phyloP scores from a whole-genome alignment of 2,113 vertebrate species.

The Leptobrachium ailaonicum region DNA sequence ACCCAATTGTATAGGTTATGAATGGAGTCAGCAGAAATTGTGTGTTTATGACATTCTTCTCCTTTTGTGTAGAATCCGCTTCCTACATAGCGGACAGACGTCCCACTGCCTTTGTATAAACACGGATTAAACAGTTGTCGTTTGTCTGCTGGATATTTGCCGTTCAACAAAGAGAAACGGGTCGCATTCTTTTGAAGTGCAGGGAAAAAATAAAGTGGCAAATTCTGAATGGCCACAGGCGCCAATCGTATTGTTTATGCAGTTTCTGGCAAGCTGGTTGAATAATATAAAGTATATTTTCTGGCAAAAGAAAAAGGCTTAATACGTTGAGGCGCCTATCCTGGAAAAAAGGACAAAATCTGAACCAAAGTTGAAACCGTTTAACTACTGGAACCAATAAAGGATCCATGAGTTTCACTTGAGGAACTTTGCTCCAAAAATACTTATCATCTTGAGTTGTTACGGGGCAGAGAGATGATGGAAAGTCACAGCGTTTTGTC shows the following conservation, averaged over 20 bases:
- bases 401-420: too few relatives aligned
- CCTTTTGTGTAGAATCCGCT: slow-evolving; percentile 15
- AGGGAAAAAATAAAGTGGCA: background rate
- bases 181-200: slow-evolving; percentile 36
- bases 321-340: too few relatives aligned
- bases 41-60: slow-evolving; percentile 10
- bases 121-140: slow-evolving; percentile 32
- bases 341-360: too few relatives aligned
- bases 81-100: slow-evolving; percentile 33
- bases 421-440: too few relatives aligned
- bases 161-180: background rate
- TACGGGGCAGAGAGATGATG: too few relatives aligned
- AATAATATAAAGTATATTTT: too few relatives aligned
- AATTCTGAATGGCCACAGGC: background rate
- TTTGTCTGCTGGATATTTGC: slow-evolving; percentile 25
- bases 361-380: too few relatives aligned
- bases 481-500: too few relatives aligned
- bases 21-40: background rate
- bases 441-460: too few relatives aligned
- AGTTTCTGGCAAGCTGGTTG: background rate
- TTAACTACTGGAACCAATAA: too few relatives aligned
- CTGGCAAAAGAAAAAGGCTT: too few relatives aligned
- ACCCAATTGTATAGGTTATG: background rate
- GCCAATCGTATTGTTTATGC: background rate
- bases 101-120: slow-evolving; percentile 39